Evolutionary conservation across 2,113 vertebrate genomes (phyloP).

Genomic region (Gambusia affinis): DNA sequence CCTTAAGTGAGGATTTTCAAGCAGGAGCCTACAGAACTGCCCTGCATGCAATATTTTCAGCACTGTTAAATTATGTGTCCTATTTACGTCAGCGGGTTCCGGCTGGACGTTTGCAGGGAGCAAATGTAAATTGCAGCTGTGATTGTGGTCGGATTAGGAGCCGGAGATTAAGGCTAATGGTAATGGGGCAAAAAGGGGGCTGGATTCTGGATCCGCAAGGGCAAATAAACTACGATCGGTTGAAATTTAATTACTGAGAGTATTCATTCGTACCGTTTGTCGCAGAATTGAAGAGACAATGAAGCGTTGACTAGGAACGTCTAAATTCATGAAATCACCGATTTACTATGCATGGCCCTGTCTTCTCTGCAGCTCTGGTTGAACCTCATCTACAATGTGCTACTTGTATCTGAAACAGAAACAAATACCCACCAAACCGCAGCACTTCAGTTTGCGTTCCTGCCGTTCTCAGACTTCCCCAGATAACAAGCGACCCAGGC

Average conservation of each 20-base stretch:
- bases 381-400: background rate
- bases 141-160: conserved; percentile 32
- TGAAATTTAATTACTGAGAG: background rate
- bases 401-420: background rate
- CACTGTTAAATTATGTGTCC: conserved; percentile 1
- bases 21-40: background rate
- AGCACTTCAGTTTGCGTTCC: background rate
- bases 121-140: conserved; percentile 22
- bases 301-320: background rate
- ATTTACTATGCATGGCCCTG: background rate
- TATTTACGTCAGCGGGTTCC: conserved; percentile 8
- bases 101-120: conserved; percentile 10
- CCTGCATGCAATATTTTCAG: background rate
- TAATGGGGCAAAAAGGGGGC: background rate
- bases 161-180: conserved; percentile 38
- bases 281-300: background rate
- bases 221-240: background rate
- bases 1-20: background rate
- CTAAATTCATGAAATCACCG: background rate
- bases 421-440: background rate
- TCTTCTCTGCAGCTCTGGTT: background rate
- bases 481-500: conserved; percentile 22
- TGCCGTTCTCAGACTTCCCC: background rate
- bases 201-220: background rate
- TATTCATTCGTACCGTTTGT: background rate